Conservation (phyloP, 2,797 vertebrate genomes). For the Labroides dimidiatus region DNA sequence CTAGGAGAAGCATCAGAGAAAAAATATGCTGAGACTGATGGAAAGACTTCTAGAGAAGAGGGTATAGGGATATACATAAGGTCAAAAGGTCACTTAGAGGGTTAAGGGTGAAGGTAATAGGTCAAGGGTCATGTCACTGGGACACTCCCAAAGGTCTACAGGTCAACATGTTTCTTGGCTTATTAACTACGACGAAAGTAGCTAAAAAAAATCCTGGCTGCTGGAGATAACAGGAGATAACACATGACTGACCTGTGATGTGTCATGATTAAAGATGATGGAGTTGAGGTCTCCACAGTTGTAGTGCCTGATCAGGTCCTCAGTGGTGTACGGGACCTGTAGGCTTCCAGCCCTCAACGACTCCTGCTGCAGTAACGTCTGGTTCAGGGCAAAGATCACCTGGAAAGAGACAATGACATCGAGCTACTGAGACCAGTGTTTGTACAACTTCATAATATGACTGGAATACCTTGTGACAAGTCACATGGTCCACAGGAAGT, state of each 20-base stretch:
- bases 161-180: slow-evolving; percentile 57
- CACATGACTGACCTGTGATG: slow-evolving; percentile 85
- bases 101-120: slow-evolving; percentile 50
- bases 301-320: slow-evolving; percentile 93
- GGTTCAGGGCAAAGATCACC: slow-evolving; percentile 94
- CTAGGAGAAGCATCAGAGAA: too few relatives aligned
- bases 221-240: background rate
- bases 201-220: slow-evolving; percentile 21
- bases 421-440: background rate
- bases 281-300: slow-evolving; percentile 93
- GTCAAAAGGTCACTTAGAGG: slow-evolving; percentile 6
- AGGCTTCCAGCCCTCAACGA: slow-evolving; percentile 87
- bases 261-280: slow-evolving; percentile 91
- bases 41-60: background rate
- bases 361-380: slow-evolving; percentile 91
- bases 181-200: slow-evolving; percentile 57
- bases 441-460: background rate
- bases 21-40: background rate
- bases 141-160: slow-evolving; percentile 50
- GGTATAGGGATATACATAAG: background rate
- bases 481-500: too few relatives aligned
- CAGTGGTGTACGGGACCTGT: slow-evolving; percentile 88
- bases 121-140: slow-evolving; percentile 60
- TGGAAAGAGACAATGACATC: slow-evolving; percentile 55
- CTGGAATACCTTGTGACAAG: too few relatives aligned